Conservation (phyloP, 2,797 vertebrate species). For the Pseudochaenichthys georgianus region DNA sequence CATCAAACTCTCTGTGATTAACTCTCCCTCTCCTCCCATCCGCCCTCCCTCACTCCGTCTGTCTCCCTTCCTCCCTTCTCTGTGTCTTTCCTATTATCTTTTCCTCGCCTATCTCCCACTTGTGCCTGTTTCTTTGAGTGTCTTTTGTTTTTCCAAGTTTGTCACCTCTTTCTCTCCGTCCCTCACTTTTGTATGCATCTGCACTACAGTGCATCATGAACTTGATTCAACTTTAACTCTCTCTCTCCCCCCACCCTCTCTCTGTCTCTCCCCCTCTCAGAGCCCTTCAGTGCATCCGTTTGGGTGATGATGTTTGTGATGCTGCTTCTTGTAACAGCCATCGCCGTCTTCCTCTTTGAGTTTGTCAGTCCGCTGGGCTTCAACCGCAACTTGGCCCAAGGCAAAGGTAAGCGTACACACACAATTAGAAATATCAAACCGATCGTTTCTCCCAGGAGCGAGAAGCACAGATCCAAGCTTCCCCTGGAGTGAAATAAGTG, state of each 20-base stretch:
- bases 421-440: conserved; percentile 46
- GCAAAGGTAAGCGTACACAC: conserved; percentile 90
- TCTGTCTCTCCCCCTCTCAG: conserved; percentile 73
- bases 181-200: conserved; percentile 21
- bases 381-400: conserved; percentile 96
- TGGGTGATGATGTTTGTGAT: conserved; percentile 99
- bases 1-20: conserved; percentile 80
- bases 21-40: conserved; percentile 62
- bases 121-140: conserved; percentile 20
- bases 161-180: conserved; percentile 28
- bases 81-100: conserved; percentile 87
- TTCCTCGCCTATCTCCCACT: conserved; percentile 46
- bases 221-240: conserved; percentile 36
- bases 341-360: conserved; percentile 98
- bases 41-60: conserved; percentile 32
- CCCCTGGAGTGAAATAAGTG: conserved; percentile 50
- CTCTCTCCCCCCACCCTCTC: conserved; percentile 12
- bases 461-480: conserved; percentile 35
- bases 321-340: conserved; percentile 96
- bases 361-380: conserved; percentile 98
- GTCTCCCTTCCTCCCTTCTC: conserved; percentile 67
- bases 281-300: conserved; percentile 98
- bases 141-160: conserved; percentile 34
- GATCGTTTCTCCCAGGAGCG: conserved; percentile 36
- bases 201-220: conserved; percentile 29